Evolutionary conservation across 2,888 invertebrate species (phyloP), one percentile per base, ranked within the genome.

Genomic region (Plagodis dolabraria): DNA sequence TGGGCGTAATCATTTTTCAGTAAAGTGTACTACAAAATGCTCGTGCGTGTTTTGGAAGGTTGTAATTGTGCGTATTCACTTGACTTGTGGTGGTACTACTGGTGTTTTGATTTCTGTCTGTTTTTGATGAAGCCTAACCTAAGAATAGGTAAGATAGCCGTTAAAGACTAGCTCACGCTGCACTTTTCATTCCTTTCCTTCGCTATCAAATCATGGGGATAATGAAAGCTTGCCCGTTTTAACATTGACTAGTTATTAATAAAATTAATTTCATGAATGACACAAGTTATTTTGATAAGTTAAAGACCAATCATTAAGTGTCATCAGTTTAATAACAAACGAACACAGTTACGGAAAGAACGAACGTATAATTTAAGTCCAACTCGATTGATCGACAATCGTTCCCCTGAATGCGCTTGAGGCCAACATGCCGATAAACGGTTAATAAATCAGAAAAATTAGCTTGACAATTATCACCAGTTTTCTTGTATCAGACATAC

Each of bases 281-380:
- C 74, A 80, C 69, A 72, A 66, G 68, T 74, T 77, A 71, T 70
- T 72, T 69, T 57, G 74, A 77, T 71, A 74, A 75, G 69, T 72
- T 82, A 82, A 86, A 82, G 68, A 75, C 67, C 69, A 74, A 80
- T 85, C 80, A 87, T 88, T 88, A 86, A 73, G 70, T 80, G 81
- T 85, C 85, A 77, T 80, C 79, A 77, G 79, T 79, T 82, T 79
- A 78, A 82, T 80, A 82, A 81, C 79, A 81, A 85, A 82, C 80
- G 78, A 68, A 79, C 72, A 72, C 72, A 73, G 79, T 82, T 78
- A 81, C 79, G 79, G 81, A 82, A 84, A 74, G 83, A 75, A 10
- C 72, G 67, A 85, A 83, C 86, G 64, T 86, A 76, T 87, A 88
- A 89, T 90, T 88, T 86, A 59, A 75, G 71, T 73, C 70, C 66